These are phyloP conservation scores for Uropsilus gracilis DNA, from an alignment of 2,113 vertebrate species.

Conservation along the genomic window DNA sequence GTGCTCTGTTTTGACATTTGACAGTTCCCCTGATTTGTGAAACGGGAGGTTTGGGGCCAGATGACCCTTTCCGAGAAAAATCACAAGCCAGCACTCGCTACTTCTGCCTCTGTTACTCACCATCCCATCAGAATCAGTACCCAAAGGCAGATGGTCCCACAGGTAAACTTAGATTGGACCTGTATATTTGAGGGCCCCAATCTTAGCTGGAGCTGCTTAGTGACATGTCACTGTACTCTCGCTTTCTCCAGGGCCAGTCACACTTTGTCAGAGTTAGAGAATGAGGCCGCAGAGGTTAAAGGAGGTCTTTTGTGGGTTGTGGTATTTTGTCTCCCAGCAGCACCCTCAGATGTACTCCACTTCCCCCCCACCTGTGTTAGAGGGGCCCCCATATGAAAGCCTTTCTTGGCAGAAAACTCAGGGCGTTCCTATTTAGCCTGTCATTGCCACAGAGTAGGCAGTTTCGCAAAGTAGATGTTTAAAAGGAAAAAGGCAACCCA, in stretches of 20 bases:
- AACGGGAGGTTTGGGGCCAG: background rate
- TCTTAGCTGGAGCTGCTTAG: background rate
- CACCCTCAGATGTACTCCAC: background rate
- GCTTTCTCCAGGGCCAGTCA: background rate
- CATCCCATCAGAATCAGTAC: too few species aligned
- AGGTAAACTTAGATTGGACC: background rate
- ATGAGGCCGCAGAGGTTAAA: background rate
- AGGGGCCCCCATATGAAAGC: background rate
- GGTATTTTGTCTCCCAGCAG: background rate
- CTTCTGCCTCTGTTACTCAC: background rate
- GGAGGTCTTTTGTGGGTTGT: too few species aligned
- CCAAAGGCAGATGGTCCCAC: background rate
- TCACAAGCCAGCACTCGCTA: rapidly evolving
- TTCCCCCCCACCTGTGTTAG: rapidly evolving
- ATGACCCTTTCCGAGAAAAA: background rate
- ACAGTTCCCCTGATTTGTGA: background rate
- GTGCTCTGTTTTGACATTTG: background rate
- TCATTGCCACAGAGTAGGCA: background rate
- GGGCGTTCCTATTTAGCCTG: background rate
- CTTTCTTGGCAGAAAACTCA: background rate
- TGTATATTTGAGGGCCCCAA: background rate
- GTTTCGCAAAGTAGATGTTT: background rate
- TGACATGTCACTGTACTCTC: too few species aligned
- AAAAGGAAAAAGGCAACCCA: background rate
- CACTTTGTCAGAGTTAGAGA: background rate